Evolutionary conservation across 2,888 invertebrate genomes (phyloP).

Genomic region (Lepeophtheirus nordmannii): DNA sequence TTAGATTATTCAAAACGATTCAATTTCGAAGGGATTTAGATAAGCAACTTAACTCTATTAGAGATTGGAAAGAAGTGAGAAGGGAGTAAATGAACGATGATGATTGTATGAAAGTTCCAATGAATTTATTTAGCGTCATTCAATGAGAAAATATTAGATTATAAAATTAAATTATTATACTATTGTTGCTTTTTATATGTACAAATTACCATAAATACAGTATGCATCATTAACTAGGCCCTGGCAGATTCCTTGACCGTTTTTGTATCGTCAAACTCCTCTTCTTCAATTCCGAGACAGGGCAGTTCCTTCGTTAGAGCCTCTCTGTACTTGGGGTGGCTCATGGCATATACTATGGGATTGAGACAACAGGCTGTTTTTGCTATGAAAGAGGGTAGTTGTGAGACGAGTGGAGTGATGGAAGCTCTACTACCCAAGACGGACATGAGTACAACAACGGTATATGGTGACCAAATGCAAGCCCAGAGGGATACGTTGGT

Average conservation of each 20-base stretch:
- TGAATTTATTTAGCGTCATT: too few relatives aligned
- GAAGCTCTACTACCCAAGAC: constrained; percentile 26
- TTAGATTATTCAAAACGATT: too few relatives aligned
- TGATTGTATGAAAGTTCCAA: too few relatives aligned
- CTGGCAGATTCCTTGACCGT: constrained; percentile 19
- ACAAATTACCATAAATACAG: too few relatives aligned
- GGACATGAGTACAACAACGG: constrained; percentile 26
- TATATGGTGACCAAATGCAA: constrained; percentile 27
- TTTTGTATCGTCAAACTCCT: background rate
- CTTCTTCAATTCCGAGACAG: constrained; percentile 20
- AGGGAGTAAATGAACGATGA: too few relatives aligned
- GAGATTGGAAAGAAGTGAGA: too few relatives aligned
- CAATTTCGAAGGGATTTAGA: too few relatives aligned
- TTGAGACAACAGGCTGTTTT: constrained; percentile 28
- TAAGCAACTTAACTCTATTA: too few relatives aligned
- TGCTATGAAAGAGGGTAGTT: constrained; percentile 26
- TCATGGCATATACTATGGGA: constrained; percentile 27
- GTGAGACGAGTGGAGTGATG: constrained; percentile 27
- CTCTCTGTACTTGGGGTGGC: constrained; percentile 26
- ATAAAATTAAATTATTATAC: too few relatives aligned
- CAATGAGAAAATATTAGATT: too few relatives aligned
- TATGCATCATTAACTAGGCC: background rate
- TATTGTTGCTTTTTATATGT: too few relatives aligned
- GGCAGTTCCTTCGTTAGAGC: constrained; percentile 15
- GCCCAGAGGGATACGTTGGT: constrained; percentile 27